Conservation (phyloP, 2,113 vertebrate genomes). For the Channa maculata region DNA sequence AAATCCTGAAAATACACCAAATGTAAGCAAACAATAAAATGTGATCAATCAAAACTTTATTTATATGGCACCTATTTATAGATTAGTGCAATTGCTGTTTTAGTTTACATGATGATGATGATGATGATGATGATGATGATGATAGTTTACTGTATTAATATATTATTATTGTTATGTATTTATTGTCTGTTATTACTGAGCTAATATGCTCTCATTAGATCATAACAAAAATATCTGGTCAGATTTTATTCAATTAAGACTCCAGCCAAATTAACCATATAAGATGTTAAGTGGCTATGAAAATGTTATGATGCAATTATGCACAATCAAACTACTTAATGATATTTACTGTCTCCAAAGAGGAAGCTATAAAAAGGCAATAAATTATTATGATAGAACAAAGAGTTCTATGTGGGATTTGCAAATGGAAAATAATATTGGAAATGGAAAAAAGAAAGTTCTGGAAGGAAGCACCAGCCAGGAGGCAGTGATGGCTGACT, state of each 20-base stretch:
- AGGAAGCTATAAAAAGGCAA: conserved; percentile 12
- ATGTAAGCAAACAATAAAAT: too few relatives aligned
- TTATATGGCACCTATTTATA: too few relatives aligned
- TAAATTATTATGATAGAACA: background rate
- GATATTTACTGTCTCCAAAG: conserved; percentile 16
- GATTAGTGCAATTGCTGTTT: too few relatives aligned
- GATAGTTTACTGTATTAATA: too few relatives aligned
- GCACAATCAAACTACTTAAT: background rate
- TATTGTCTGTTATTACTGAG: too few relatives aligned
- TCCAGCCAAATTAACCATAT: background rate
- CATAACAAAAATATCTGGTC: background rate
- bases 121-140: too few relatives aligned
- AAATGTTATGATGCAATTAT: conserved; percentile 8
- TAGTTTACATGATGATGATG: too few relatives aligned
- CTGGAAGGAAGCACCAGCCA: background rate
- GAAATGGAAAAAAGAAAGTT: background rate
- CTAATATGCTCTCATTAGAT: background rate
- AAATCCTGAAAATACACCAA: too few relatives aligned
- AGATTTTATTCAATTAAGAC: background rate
- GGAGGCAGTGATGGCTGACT: background rate
- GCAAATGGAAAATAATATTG: conserved; percentile 11
- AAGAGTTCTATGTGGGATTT: conserved; percentile 8
- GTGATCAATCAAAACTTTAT: too few relatives aligned
- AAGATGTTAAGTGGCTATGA: background rate
- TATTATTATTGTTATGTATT: too few relatives aligned